Conservation (phyloP, 2,113 vertebrate species). For the Apistogramma diplotaenia region DNA sequence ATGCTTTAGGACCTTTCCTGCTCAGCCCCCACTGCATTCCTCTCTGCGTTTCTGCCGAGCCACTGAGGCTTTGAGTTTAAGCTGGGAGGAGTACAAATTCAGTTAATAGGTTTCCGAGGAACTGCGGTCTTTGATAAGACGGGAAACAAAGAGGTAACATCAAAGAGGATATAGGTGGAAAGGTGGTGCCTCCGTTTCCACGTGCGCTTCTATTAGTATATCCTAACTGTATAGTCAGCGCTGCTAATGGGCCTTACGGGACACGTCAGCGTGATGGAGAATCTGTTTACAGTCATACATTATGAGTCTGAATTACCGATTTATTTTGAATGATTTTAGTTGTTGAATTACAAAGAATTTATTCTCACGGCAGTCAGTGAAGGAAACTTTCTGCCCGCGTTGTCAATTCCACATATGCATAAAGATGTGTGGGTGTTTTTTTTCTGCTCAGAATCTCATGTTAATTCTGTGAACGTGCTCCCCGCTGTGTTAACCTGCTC, state of each 20-base stretch:
- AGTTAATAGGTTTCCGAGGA: constrained; percentile 63
- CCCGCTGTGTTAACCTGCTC: constrained; percentile 49
- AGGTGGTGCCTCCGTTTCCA: constrained; percentile 27
- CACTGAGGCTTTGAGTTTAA: constrained; percentile 59
- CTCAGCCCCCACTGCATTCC: constrained; percentile 42
- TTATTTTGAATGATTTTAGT: neutral
- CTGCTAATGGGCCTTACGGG: neutral
- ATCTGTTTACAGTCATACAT: neutral
- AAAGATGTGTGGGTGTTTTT: neutral
- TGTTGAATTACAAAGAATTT: neutral
- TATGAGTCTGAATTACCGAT: neutral
- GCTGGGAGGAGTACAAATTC: constrained; percentile 56
- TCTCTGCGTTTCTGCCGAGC: constrained; percentile 28
- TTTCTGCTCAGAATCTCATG: constrained; percentile 3
- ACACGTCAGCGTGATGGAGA: neutral
- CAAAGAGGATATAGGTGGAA: constrained; percentile 30
- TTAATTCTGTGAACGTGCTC: constrained; percentile 10
- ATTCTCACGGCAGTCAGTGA: neutral
- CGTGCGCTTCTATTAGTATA: constrained; percentile 11
- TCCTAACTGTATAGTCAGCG: constrained; percentile 14
- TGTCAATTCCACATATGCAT: constrained; percentile 9
- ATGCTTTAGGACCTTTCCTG: constrained; percentile 67
- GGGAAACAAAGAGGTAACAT: constrained; percentile 42
- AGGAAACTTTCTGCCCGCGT: constrained; percentile 4
- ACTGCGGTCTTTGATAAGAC: constrained; percentile 59